Conservation (phyloP, 1,140 invertebrate species). For the Euura saliciscinereae region DNA sequence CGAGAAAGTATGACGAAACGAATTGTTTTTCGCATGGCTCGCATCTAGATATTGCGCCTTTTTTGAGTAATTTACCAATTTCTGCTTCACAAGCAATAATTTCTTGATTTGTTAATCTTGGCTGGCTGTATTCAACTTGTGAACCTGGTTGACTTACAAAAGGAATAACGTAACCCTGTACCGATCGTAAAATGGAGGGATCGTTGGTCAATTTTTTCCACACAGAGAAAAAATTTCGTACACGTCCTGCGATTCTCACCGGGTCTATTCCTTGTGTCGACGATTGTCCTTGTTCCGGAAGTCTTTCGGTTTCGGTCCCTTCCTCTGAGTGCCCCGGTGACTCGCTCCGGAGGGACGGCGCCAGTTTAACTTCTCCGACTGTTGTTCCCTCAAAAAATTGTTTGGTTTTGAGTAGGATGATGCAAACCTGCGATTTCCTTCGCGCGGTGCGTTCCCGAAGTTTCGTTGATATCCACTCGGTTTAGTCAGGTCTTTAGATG, state of each 20-base stretch:
- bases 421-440: constrained; percentile 19
- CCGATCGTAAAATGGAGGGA: constrained; percentile 9
- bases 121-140: not conserved
- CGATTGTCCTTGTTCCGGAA: constrained; percentile 9
- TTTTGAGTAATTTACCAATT: constrained; percentile 11
- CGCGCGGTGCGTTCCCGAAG: not conserved
- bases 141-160: constrained; percentile 4
- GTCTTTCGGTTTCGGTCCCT: constrained; percentile 21
- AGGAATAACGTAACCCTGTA: constrained; percentile 20
- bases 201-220: constrained; percentile 19
- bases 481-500: constrained; percentile 15
- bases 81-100: constrained; percentile 9
- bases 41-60: constrained; percentile 17
- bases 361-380: constrained; percentile 21
- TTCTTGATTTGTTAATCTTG: constrained; percentile 5
- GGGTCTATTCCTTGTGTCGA: constrained; percentile 16
- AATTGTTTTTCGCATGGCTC: constrained; percentile 14
- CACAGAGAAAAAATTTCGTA: constrained; percentile 13
- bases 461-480: not conserved
- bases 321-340: constrained; percentile 24
- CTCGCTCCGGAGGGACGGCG: constrained; percentile 20
- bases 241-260: constrained; percentile 22
- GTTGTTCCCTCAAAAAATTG: not conserved
- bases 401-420: constrained; percentile 16
- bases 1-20: constrained; percentile 15